Evolutionary conservation across 2,888 invertebrate genomes (phyloP), one percentile per base, ranked within the genome.

Genomic region (Cetonia aurata): DNA sequence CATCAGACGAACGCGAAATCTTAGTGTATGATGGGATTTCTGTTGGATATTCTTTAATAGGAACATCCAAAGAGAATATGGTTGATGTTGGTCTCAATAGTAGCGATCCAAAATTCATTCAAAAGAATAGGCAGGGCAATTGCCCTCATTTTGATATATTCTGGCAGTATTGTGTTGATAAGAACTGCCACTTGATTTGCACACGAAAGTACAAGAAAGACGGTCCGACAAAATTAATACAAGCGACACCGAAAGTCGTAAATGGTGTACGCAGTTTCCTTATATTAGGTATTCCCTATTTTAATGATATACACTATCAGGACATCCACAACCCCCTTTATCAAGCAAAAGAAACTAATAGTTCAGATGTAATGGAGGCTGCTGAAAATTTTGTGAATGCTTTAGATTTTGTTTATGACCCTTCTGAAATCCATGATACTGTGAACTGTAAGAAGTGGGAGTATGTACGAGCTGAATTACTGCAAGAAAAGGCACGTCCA

Each of bases 131-230:
- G 13, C 74, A 75, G 25, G 77, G 78, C 41, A 76, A 78, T 9
- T 67, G 76, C 15, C 70, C 73, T 1, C 78, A 72, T 72, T 81
- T 81, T 65, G 72, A 77, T 25, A 75, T 77, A 46, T 80, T 81
- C 69, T 82, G 82, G 82, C 77, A 79, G 52, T 77, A 78, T 69
- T 81, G 81, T 69, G 75, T 77, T 2, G 76, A 79, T 59, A 77
- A 76, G 12, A 74, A 79, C 50, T 78, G 76, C 68, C 79, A 80
- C n/a, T 70, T 81, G n/a, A 72, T 82, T 59, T 82, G 81, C 67
- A 65, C 73, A 4, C 72, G 74, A 53, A 80, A 79, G 67, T 62
- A 74, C n/a, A 75, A 59, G 41, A 71, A 74, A 31, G 71, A 73
- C 8, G 75, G 72, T 33, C 73, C 74, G 46, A 67, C 78, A 10